Conservation (phyloP, 2,888 invertebrate species). For the Ochropacha duplaris region DNA sequence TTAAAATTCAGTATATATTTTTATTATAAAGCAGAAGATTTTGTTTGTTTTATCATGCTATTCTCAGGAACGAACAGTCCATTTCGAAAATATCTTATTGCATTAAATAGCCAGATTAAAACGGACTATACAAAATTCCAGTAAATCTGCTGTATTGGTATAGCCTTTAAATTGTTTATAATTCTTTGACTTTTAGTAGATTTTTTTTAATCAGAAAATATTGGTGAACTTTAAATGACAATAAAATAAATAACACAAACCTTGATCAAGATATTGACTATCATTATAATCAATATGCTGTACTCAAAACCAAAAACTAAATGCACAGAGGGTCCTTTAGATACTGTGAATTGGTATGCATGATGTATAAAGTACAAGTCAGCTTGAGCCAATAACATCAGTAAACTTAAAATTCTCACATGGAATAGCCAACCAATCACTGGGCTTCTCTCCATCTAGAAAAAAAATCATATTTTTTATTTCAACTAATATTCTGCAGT, state of each 20-base stretch:
- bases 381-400: slow-evolving; percentile 90
- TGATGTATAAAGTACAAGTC: slow-evolving; percentile 96
- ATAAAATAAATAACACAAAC: slow-evolving; percentile 78
- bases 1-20: too few relatives aligned
- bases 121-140: too few relatives aligned
- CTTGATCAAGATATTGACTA: slow-evolving; percentile 97
- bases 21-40: too few relatives aligned
- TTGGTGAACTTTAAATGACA: too few relatives aligned
- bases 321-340: slow-evolving; percentile 98
- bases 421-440: slow-evolving; percentile 98
- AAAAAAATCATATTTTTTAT: slow-evolving; percentile 15
- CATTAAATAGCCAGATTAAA: too few relatives aligned
- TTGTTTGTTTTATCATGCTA: too few relatives aligned
- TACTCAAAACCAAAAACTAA: slow-evolving; percentile 99
- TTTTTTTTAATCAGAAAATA: too few relatives aligned
- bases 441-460: slow-evolving; percentile 99
- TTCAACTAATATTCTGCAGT: neutral
- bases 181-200: too few relatives aligned
- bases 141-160: too few relatives aligned
- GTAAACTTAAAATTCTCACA: slow-evolving; percentile 92
- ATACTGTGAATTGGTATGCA: slow-evolving; percentile 95
- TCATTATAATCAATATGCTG: slow-evolving; percentile 96
- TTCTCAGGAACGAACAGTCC: too few relatives aligned
- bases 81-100: too few relatives aligned
- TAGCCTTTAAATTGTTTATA: too few relatives aligned